Evolutionary conservation across 1,140 invertebrate species (phyloP).

Genomic region (Pseudomyrmex flavicornis): DNA sequence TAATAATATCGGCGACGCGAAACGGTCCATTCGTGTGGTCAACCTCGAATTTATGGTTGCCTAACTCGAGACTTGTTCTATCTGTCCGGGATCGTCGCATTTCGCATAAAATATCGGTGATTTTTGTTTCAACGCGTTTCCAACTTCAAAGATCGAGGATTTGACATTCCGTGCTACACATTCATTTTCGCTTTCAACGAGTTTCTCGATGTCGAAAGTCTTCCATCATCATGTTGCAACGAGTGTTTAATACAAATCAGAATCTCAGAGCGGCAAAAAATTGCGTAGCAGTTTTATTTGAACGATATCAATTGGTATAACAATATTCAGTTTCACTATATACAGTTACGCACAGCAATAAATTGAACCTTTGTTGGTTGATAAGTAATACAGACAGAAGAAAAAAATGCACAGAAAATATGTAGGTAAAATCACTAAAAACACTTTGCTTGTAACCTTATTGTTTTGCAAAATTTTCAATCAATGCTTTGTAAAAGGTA

Average conservation of each 20-base stretch:
- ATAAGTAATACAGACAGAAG: background rate
- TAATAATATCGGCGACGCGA: conserved; percentile 76
- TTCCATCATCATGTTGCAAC: background rate
- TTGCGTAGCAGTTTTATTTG: background rate
- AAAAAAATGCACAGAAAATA: background rate
- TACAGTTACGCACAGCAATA: too few relatives aligned
- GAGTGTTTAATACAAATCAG: background rate
- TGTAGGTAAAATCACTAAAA: too few relatives aligned
- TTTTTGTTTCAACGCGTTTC: conserved; percentile 36
- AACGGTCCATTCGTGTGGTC: conserved; percentile 72
- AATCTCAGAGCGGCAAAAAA: background rate
- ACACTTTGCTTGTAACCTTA: too few relatives aligned
- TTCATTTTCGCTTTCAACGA: conserved; percentile 22
- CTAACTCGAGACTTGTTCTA: conserved; percentile 1
- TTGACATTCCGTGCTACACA: background rate
- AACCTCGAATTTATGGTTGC: conserved; percentile 73
- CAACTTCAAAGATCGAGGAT: background rate
- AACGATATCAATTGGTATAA: conserved; percentile 7
- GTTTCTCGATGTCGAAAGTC: conserved; percentile 14
- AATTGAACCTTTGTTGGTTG: background rate
- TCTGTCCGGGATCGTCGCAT: conserved; percentile 22
- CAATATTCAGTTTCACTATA: too few relatives aligned
- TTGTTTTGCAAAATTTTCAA: background rate
- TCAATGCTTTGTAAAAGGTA: too few relatives aligned
- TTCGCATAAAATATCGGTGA: conserved; percentile 44